phyloP scores from a whole-genome alignment of 35 echinoderm and acorn worm genomes.

The Diadema setosum region DNA sequence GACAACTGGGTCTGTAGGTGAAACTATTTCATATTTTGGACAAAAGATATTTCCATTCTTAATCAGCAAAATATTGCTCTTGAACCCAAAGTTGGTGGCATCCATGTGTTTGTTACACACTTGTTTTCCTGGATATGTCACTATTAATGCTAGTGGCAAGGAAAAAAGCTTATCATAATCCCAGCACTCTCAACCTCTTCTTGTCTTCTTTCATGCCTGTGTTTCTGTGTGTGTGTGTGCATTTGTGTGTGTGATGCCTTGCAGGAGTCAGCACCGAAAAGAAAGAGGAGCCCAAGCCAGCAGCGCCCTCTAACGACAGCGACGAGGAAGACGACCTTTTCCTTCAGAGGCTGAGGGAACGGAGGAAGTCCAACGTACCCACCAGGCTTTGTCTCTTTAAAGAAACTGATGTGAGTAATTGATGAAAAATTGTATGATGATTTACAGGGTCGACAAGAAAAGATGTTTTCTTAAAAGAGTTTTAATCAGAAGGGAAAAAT shows the following conservation, averaged over 20 bases:
- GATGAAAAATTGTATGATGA: no score
- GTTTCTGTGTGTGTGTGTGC: neutral
- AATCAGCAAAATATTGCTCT: no score
- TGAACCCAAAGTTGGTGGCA: no score
- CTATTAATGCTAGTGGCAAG: neutral
- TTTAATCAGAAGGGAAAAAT: no score
- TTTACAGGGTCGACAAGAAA: no score
- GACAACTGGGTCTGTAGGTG: no score
- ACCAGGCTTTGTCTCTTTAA: constrained; percentile 44
- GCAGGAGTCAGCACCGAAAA: neutral
- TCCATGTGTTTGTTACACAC: no score
- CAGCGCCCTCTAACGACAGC: neutral
- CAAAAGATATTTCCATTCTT: no score
- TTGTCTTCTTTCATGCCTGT: neutral
- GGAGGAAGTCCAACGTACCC: neutral
- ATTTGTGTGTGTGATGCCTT: neutral
- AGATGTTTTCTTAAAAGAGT: no score
- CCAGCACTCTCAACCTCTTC: neutral
- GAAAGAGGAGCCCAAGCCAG: neutral
- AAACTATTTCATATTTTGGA: no score
- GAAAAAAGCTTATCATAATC: neutral
- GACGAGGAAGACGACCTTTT: constrained; percentile 3
- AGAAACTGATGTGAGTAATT: constrained; percentile 50
- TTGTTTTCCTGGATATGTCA: no score
- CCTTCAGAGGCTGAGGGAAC: constrained; percentile 30